A percentile compares a stretch with the other conserved stretches of the same genome.
Evolutionary conservation across 2,888 invertebrate species (phyloP).

Genomic region (Agrochola lota): DNA sequence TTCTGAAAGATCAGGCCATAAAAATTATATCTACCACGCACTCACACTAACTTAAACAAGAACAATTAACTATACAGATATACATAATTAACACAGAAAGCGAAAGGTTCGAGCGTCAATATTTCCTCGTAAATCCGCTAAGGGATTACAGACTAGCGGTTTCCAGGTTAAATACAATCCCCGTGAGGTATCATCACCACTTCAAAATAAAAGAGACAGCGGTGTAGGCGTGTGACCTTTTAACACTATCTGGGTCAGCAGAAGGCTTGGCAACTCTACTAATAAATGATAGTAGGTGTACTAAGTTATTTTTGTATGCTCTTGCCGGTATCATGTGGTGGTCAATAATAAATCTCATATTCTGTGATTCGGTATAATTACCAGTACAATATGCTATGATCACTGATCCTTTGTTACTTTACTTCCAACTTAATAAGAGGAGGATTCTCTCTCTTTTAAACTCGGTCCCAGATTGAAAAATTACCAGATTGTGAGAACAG

Average conservation of each 20-base stretch:
- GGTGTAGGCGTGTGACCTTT: slow-evolving; percentile 40
- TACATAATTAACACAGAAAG: slow-evolving; percentile 4
- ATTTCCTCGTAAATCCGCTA: slow-evolving; percentile 39
- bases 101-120: slow-evolving; percentile 18
- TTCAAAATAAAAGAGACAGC: slow-evolving; percentile 40
- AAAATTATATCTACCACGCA: neutral
- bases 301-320: neutral
- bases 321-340: neutral
- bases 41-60: neutral
- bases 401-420: neutral
- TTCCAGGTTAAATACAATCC: slow-evolving; percentile 44
- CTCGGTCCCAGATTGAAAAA: too few relatives aligned
- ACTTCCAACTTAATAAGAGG: neutral
- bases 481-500: too few relatives aligned
- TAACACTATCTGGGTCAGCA: slow-evolving; percentile 46
- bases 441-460: neutral
- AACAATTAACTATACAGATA: neutral
- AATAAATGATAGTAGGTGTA: slow-evolving; percentile 30
- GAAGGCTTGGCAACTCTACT: slow-evolving; percentile 46
- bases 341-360: neutral
- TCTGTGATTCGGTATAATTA: too few relatives aligned
- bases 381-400: too few relatives aligned
- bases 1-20: neutral
- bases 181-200: slow-evolving; percentile 29
- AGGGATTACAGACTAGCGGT: slow-evolving; percentile 39